Evolutionary conservation across 2,113 vertebrate genomes (phyloP).

Genomic region (Jaculus jaculus): DNA sequence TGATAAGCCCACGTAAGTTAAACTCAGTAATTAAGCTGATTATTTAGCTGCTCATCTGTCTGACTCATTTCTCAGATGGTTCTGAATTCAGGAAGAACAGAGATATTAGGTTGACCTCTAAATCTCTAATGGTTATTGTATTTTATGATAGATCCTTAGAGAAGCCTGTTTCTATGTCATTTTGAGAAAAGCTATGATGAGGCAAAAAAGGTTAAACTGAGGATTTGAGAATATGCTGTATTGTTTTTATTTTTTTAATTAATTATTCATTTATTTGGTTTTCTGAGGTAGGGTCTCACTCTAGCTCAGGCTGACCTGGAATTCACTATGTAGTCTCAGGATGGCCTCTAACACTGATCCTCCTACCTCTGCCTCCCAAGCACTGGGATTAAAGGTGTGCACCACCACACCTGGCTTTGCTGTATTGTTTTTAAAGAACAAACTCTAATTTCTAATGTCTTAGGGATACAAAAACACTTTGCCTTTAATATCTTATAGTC

Average conservation of each 20-base stretch:
- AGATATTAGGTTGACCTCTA: neutral
- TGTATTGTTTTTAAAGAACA: neutral
- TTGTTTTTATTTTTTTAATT: neutral
- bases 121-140: neutral
- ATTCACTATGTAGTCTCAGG: no score
- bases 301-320: no score
- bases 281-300: no score
- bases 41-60: neutral
- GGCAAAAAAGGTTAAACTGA: neutral
- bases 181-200: constrained; percentile 1
- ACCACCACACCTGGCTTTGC: no score
- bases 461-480: no score
- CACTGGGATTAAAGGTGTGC: no score
- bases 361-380: no score
- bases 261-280: neutral
- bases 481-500: neutral
- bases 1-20: neutral
- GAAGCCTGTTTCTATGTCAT: neutral
- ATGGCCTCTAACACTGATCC: no score
- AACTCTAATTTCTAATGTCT: neutral
- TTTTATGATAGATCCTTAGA: neutral
- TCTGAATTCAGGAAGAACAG: constrained; percentile 32
- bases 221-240: neutral
- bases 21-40: neutral
- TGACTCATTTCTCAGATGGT: neutral